These are phyloP conservation scores for Phengaris arion DNA, from an alignment of 2,888 invertebrate species.

Conservation along the genomic window DNA sequence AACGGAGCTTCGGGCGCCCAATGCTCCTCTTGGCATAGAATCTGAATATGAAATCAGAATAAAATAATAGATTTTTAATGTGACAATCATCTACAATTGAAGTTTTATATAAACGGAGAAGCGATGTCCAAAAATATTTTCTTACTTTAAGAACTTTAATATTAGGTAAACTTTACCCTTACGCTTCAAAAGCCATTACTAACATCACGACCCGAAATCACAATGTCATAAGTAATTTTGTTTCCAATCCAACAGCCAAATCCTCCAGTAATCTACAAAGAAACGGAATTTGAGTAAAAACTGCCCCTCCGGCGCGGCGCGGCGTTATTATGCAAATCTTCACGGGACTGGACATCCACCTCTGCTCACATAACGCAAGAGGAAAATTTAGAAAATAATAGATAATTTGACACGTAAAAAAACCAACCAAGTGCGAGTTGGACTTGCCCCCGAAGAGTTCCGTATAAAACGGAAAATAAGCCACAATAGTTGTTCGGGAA, in stretches of 20 bases:
- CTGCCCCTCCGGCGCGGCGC: constrained; percentile 47
- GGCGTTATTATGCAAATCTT: constrained; percentile 69
- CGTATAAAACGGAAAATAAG: not conserved
- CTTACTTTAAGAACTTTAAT: not conserved
- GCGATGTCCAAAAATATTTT: not conserved
- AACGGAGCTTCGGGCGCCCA: too few species aligned
- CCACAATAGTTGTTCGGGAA: too few species aligned
- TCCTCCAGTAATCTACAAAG: constrained; percentile 48
- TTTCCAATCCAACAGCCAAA: constrained; percentile 45
- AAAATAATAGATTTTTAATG: too few species aligned
- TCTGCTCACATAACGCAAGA: constrained; percentile 38
- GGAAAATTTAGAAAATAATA: not conserved
- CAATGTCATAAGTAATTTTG: constrained; percentile 44
- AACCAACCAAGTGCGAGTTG: too few species aligned
- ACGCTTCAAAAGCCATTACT: constrained; percentile 24
- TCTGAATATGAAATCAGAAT: too few species aligned
- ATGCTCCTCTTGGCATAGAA: too few species aligned
- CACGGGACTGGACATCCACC: constrained; percentile 43
- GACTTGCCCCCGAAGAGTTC: not conserved
- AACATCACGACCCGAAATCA: constrained; percentile 27
- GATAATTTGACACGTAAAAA: not conserved
- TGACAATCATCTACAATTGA: too few species aligned
- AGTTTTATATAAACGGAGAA: too few species aligned
- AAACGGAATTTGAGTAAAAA: constrained; percentile 64
- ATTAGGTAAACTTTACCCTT: not conserved